Base-by-base conservation (phyloP, 1,140 invertebrate species). In the Tetramorium simillimum region DNA sequence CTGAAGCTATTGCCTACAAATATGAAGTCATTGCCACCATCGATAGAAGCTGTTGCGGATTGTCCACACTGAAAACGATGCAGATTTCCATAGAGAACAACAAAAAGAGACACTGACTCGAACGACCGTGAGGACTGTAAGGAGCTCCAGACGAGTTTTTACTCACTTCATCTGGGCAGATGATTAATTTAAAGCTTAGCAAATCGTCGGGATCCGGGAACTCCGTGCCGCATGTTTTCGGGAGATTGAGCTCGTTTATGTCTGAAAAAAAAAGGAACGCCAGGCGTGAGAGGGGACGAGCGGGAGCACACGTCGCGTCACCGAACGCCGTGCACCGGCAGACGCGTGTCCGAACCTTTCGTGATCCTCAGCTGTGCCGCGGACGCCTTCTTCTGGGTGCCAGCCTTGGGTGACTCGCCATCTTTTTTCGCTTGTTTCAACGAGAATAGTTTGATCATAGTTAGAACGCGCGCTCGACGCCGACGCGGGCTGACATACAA, bases 391-490 rank as follows among this genome's bases (percentile, higher is more conserved):
- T 99, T 99, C 95, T 98, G 98, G 94, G 97, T 96, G 87, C 97
- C 97, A 94, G 96, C 96, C 94, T 97, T 97, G 78, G 97, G 97
- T 93, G 97, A 97, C 95, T 98, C 98, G 90, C 98, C 98, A 96
- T 99, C 98, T 96, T 99, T 99, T 96, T 99, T 99, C 95, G 99
- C 98, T 96, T 99, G 98, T 96, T 99, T 99, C 93, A 99, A 96
- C 77, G 98, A 99, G 96, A 99, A 99, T 96, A 99, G 96, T 97
- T 99, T 99, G 95, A 99, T 99, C 99, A 99, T 99, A 92, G 94
- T 96, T 94, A 85, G 80, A 63, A 87, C 81, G 69, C 82, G 81
- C 76, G 87, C 51, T 86, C 81, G 80, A 86, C 82, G 78, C 77
- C 65, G 76, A 46, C 76, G 65, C 75, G 77, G 40, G 37, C 73